Conservation (phyloP, 1,140 invertebrate genomes). For the Megalonaias nervosa region DNA sequence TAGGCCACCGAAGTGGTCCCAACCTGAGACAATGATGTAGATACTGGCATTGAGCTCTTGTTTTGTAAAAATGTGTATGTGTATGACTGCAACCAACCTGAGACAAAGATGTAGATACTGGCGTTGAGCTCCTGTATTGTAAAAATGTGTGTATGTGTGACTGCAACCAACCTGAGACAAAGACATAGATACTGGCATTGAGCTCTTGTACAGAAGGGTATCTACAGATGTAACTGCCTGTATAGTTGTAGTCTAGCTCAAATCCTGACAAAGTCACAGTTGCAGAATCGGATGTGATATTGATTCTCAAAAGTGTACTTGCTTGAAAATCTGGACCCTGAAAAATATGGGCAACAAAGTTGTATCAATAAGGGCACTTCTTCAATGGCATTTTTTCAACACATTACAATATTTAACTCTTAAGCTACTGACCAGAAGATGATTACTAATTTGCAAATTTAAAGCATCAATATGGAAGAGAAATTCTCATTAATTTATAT, state of each 20-base stretch:
- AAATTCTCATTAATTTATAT: too few relatives aligned
- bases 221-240: slow-evolving; percentile 15
- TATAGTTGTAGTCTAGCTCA: background rate
- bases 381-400: too few relatives aligned
- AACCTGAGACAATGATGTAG: slow-evolving; percentile 16
- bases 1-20: too few relatives aligned
- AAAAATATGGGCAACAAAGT: background rate
- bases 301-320: background rate
- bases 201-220: background rate
- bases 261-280: too few relatives aligned
- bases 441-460: too few relatives aligned
- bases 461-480: too few relatives aligned
- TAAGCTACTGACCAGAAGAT: too few relatives aligned
- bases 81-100: background rate
- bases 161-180: slow-evolving; percentile 5
- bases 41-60: background rate
- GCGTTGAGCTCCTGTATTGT: background rate
- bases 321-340: slow-evolving; percentile 23
- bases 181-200: slow-evolving; percentile 17
- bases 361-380: too few relatives aligned
- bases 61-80: too few relatives aligned
- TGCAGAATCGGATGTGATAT: too few relatives aligned
- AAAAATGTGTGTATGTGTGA: too few relatives aligned
- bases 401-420: too few relatives aligned
- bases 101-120: slow-evolving; percentile 17